Base-by-base conservation (phyloP, 2,113 vertebrate genomes). In the Dryoscopus gambensis region DNA sequence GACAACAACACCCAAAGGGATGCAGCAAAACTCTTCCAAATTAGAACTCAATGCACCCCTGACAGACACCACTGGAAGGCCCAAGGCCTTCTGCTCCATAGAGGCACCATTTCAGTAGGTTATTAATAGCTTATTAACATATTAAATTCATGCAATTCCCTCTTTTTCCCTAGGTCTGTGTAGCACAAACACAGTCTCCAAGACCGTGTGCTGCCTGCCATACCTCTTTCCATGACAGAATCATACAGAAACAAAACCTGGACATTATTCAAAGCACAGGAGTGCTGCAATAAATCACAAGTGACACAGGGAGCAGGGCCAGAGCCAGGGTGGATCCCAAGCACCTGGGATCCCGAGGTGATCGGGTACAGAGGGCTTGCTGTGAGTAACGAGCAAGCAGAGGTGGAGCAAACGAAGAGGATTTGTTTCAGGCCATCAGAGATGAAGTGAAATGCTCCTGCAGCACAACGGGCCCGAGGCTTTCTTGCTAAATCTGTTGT, bases 51-150 rank as follows among this genome's bases (percentile, higher is more conserved):
- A 1, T 0, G 7, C 7, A 18, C 18, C 40, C 6, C 59, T 60
- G 53, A 24, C 40, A 52, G 20, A 10, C 13, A 33, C 3, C 42
- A 3, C 2, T 12, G 13, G 17, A n/a, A 77, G 27, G 6, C 12
- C 33, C 49, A 15, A 15, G 8, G 39, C 62, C 23, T 69, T 6
- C 9, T 7, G 21, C 23, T 63, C 17, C 22, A 14, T 1, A 5
- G 23, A 39, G 75, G 9, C 21, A 28, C 25, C 28, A 7, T 5
- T 15, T 37, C 28, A 28, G n/a, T n/a, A n/a, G n/a, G n/a, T n/a
- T n/a, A n/a, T n/a, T n/a, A n/a, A n/a, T n/a, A n/a, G n/a, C n/a
- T 17, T 9, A 1, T 28, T 19, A 12, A 5, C 3, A 1, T 1
- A 8, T 5, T 20, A 35, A 56, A 59, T 47, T 24, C 5, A 11